A percentile compares a stretch with the other conserved stretches of the same genome.
Evolutionary conservation across 2,797 vertebrate genomes (phyloP).

Genomic region (Siniperca undulata): DNA sequence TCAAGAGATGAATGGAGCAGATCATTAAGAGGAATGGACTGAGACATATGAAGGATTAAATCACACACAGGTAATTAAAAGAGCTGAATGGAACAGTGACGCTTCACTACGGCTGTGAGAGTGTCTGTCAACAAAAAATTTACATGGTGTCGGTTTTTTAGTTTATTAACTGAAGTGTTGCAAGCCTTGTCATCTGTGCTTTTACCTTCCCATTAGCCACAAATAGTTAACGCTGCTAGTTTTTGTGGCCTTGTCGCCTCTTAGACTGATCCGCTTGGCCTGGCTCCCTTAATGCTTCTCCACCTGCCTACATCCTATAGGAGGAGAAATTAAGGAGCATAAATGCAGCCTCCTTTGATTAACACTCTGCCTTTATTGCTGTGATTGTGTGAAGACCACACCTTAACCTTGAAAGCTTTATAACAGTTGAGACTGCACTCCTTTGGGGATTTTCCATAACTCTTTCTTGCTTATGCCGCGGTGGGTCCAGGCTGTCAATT

Average conservation of each 20-base stretch:
- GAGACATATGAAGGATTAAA: conserved; percentile 83
- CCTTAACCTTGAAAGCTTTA: conserved; percentile 59
- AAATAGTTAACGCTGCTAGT: conserved; percentile 45
- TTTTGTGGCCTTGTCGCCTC: conserved; percentile 28
- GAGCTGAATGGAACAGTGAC: conserved; percentile 71
- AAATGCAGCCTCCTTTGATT: conserved; percentile 58
- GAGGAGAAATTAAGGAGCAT: conserved; percentile 31
- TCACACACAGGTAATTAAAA: conserved; percentile 86
- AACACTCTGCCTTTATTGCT: conserved; percentile 30
- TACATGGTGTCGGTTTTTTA: conserved; percentile 54
- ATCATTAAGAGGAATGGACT: conserved; percentile 83
- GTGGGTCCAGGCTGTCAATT: conserved; percentile 51
- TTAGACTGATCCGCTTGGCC: conserved; percentile 21
- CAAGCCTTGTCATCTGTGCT: conserved; percentile 50
- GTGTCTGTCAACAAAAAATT: conserved; percentile 59
- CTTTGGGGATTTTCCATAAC: conserved; percentile 53
- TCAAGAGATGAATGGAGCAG: conserved; percentile 79
- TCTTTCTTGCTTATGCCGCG: conserved; percentile 31
- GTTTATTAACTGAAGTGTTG: conserved; percentile 67
- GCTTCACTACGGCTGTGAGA: conserved; percentile 49
- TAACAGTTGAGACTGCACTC: conserved; percentile 42
- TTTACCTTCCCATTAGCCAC: conserved; percentile 60
- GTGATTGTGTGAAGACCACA: conserved; percentile 42
- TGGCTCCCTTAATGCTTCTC: conserved; percentile 30
- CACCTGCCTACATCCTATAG: conserved; percentile 23